Evolutionary conservation across 2,888 invertebrate genomes (phyloP).

Genomic region (Drosophila conformis): DNA sequence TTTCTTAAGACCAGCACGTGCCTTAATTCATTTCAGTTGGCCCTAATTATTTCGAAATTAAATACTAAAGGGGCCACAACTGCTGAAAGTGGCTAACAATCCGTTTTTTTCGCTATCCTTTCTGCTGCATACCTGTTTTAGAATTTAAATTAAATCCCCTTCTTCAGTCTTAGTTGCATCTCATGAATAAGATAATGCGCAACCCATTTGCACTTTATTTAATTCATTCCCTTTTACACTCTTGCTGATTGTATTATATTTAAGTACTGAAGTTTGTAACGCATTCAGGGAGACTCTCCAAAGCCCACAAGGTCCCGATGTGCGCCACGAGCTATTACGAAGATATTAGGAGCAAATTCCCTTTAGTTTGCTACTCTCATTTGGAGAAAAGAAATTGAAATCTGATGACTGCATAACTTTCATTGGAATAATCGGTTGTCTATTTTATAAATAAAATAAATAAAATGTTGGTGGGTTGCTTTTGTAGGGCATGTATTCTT

Average conservation of each 20-base stretch:
- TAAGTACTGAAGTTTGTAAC: not conserved
- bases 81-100: constrained; percentile 49
- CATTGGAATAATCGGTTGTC: too few species aligned
- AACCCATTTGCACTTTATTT: constrained; percentile 19
- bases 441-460: too few species aligned
- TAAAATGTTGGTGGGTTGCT: too few species aligned
- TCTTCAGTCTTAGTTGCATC: not conserved
- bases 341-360: too few species aligned
- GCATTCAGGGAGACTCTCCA: not conserved
- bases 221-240: not conserved
- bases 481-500: too few species aligned
- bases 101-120: constrained; percentile 16
- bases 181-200: constrained; percentile 22
- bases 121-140: constrained; percentile 32
- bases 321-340: too few species aligned
- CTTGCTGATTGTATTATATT: not conserved
- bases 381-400: too few species aligned
- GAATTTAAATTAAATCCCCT: constrained; percentile 26
- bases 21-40: constrained; percentile 62
- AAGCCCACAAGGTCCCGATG: not conserved
- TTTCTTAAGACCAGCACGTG: constrained; percentile 76
- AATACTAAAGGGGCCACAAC: constrained; percentile 50
- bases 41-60: constrained; percentile 70
- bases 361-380: too few species aligned
- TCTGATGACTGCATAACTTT: too few species aligned